Conservation (phyloP, 2,888 invertebrate species). For the Stenolophus ochropezus region DNA sequence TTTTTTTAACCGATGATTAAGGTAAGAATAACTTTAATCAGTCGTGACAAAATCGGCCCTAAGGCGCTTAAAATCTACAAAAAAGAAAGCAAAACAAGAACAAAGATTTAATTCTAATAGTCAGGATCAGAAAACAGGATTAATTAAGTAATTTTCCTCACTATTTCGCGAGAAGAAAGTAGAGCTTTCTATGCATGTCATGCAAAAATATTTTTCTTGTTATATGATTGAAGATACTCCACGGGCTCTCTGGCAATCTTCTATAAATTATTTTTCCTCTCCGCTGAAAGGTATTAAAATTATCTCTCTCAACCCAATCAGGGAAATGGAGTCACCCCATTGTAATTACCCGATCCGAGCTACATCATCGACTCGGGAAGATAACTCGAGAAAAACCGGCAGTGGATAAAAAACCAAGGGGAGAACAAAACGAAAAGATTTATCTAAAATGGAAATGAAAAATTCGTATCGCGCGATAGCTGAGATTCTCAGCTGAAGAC, state of each 20-base stretch:
- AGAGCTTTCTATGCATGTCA: no score
- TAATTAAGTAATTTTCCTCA: no score
- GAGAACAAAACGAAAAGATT: slow-evolving; percentile 60
- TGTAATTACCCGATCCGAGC: slow-evolving; percentile 29
- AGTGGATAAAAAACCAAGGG: slow-evolving; percentile 36
- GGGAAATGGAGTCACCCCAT: slow-evolving; percentile 20
- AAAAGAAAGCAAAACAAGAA: no score
- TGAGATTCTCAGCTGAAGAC: background rate
- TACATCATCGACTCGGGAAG: slow-evolving; percentile 20
- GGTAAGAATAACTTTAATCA: no score
- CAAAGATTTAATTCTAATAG: no score
- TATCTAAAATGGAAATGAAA: slow-evolving; percentile 62
- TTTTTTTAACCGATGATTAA: no score
- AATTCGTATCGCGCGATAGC: slow-evolving; percentile 58
- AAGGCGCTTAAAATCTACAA: no score
- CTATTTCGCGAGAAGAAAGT: no score
- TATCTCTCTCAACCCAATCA: background rate
- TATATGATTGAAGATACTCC: background rate
- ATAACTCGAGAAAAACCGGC: slow-evolving; percentile 37
- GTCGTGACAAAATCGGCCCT: no score
- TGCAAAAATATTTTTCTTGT: no score
- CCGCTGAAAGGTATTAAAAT: background rate
- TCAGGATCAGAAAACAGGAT: no score
- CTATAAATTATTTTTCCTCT: slow-evolving; percentile 52
- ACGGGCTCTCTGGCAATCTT: slow-evolving; percentile 7